Conservation (phyloP, 2,797 vertebrate species). For the Sardinella longiceps region DNA sequence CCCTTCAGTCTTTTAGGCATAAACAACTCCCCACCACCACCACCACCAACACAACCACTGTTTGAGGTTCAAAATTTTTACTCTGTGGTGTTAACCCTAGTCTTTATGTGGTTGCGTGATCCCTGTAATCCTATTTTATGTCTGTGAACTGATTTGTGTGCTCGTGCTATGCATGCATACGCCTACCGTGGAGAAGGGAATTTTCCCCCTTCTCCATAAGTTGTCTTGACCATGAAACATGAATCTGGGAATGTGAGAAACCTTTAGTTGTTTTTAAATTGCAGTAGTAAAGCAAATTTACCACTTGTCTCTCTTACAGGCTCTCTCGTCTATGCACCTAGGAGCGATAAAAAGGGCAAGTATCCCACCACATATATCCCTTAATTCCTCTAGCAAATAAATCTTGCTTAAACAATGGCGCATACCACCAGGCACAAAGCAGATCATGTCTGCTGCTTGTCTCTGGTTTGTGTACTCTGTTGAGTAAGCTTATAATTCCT, state of each 20-base stretch:
- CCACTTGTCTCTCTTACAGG: background rate
- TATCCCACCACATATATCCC: background rate
- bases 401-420: slow-evolving; percentile 33
- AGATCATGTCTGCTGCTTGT: slow-evolving; percentile 36
- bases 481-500: slow-evolving; percentile 28
- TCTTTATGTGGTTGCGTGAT: too few relatives aligned
- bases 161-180: too few relatives aligned
- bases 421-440: slow-evolving; percentile 17
- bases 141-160: too few relatives aligned
- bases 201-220: background rate
- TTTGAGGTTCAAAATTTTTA: too few relatives aligned
- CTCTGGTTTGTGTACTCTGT: slow-evolving; percentile 35
- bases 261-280: background rate
- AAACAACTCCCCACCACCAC: too few relatives aligned
- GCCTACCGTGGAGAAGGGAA: background rate
- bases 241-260: background rate
- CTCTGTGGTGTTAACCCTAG: too few relatives aligned
- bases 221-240: background rate
- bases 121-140: too few relatives aligned
- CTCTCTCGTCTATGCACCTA: background rate
- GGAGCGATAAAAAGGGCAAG: background rate
- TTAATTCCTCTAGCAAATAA: slow-evolving; percentile 46
- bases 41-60: too few relatives aligned
- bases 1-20: too few relatives aligned
- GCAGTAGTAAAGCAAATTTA: background rate